Percentiles rank a stretch among this genome's conserved stretches.
These are phyloP conservation scores for Ooceraea biroi DNA, from an alignment of 1,140 invertebrate species.

Conservation along the genomic window DNA sequence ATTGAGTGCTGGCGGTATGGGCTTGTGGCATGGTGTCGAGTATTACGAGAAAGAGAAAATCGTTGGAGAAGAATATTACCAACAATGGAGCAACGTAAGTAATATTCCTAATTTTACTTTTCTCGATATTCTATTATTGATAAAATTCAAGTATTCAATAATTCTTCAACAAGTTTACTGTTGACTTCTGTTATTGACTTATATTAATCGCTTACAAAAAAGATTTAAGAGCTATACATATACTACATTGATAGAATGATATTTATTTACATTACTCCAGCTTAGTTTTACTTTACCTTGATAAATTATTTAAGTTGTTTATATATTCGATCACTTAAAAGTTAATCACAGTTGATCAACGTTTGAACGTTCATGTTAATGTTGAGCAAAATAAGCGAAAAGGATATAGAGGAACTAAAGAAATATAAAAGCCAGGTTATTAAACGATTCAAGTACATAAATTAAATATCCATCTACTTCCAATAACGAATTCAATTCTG, in stretches of 20 bases:
- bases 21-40: conserved; percentile 97
- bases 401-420: not conserved
- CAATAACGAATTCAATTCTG: not conserved
- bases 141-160: not conserved
- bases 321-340: not conserved
- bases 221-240: not conserved
- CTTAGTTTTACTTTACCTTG: not conserved
- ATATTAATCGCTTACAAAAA: not conserved
- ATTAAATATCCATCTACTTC: not conserved
- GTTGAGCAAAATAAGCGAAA: conserved; percentile 7
- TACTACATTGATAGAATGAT: not conserved
- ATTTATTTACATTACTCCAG: not conserved
- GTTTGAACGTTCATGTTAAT: not conserved
- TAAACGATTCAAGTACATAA: not conserved
- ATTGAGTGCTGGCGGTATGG: conserved; percentile 96
- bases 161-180: not conserved
- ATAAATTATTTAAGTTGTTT: conserved; percentile 1
- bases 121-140: not conserved
- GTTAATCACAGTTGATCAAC: not conserved
- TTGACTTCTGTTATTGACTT: not conserved
- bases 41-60: conserved; percentile 98
- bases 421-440: not conserved
- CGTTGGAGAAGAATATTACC: conserved; percentile 95
- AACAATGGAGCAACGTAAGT: conserved; percentile 96
- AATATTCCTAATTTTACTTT: conserved; percentile 13